Base-by-base conservation (phyloP, 2,113 vertebrate species). In the Natator depressus region DNA sequence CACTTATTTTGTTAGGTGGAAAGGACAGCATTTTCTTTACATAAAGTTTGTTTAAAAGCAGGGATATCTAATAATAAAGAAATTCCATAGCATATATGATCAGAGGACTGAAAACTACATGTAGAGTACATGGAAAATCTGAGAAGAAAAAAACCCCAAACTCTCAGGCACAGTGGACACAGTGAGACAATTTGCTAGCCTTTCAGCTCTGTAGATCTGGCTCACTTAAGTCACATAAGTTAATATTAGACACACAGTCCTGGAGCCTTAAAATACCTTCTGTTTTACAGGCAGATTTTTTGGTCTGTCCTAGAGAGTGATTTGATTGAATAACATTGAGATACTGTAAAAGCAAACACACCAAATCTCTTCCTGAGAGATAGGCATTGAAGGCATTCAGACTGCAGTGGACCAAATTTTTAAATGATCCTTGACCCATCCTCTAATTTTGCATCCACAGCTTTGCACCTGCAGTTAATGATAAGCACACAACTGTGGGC, bases 401-500 rank as follows among this genome's bases (percentile, higher is more conserved):
- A 91, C 27, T 0, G 57, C 72, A 92, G 88, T 10, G 75, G 95
- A 91, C 85, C 81, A 93, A 92, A 95, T 94, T 97, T 96, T 93
- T 95, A 92, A 95, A 10, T 10, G 0, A 84, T 91, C 85, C 6
- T 96, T 92, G 91, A 96, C 83, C 96, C 86, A 86, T 89, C 81
- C 35, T 97, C 87, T 94, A 91, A 97, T 96, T 97, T 89, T 54
- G 91, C 96, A 96, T 96, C 93, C 85, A 10, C 2, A 11, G 95
- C 95, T 96, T 95, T 96, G 96, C 95, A 96, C 97, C 96, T 96
- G 96, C 96, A 97, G 87, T 97, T 96, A 65, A 65, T 65, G 16
- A 65, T 65, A 97, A 97, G 96, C 97, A 96, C 96, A 95, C 95
- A 97, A 97, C 96, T 97, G 96, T 95, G 96, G 93, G 91, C 96